Percentiles rank a stretch among this genome's conserved stretches.
Conservation (phyloP, 1,140 invertebrate species). For the Brachionus manjavacas region DNA sequence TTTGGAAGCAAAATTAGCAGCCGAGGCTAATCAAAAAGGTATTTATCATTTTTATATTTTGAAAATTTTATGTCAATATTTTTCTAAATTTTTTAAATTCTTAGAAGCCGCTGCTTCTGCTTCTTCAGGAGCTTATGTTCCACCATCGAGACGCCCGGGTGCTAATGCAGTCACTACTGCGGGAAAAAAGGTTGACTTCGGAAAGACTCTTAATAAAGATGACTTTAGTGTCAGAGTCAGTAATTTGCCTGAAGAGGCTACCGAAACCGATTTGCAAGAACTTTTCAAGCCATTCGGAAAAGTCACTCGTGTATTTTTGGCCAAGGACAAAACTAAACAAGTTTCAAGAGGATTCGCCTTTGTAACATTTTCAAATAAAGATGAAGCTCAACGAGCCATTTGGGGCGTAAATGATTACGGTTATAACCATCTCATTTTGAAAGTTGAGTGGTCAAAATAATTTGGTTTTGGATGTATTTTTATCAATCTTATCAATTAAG, state of each 20-base stretch:
- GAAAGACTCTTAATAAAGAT: conserved; percentile 50
- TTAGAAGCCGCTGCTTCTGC: neutral
- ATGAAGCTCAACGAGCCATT: conserved; percentile 87
- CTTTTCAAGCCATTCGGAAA: conserved; percentile 84
- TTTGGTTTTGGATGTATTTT: conserved; percentile 40
- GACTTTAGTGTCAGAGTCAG: conserved; percentile 90
- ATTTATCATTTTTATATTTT: neutral
- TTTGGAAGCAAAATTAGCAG: conserved; percentile 48
- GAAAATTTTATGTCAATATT: neutral
- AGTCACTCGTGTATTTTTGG: conserved; percentile 78
- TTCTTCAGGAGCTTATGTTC: conserved; percentile 33
- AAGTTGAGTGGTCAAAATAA: conserved; percentile 94
- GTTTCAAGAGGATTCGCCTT: conserved; percentile 34
- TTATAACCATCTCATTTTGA: conserved; percentile 95
- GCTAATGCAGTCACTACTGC: conserved; percentile 45
- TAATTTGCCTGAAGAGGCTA: conserved; percentile 90
- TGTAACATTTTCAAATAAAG: conserved; percentile 54
- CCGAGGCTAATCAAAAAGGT: conserved; percentile 46
- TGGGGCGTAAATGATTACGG: conserved; percentile 82
- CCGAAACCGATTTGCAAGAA: conserved; percentile 88
- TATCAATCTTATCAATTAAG: neutral
- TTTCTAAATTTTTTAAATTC: neutral
- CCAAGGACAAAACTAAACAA: conserved; percentile 67
- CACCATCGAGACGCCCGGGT: conserved; percentile 46
- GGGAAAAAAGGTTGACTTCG: conserved; percentile 33